A percentile compares a stretch with the other conserved stretches of the same genome.
phyloP scores from a whole-genome alignment of 1,140 invertebrate species.

The Pogonognathellus flavescens region DNA sequence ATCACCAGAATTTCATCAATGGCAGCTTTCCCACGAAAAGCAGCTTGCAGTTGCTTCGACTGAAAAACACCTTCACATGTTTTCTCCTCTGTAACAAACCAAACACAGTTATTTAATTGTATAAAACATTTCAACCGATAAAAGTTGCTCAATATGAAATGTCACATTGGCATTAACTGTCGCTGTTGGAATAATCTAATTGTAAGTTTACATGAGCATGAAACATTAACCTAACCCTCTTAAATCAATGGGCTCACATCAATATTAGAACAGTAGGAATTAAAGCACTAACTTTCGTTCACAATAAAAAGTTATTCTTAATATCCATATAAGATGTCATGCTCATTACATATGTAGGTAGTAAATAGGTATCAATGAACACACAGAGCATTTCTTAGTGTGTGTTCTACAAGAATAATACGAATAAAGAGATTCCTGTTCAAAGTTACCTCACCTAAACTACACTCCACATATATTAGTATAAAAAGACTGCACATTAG shows the following conservation, averaged over 20 bases:
- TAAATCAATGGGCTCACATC: slow-evolving; percentile 37
- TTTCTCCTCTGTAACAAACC: slow-evolving; percentile 39
- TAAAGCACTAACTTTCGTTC: slow-evolving; percentile 18
- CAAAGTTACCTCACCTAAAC: not conserved
- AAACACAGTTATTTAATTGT: slow-evolving; percentile 12
- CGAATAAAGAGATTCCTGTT: not conserved
- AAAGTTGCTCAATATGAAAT: slow-evolving; percentile 29
- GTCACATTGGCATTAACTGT: slow-evolving; percentile 7
- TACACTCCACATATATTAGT: no score
- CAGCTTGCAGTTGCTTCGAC: slow-evolving; percentile 86
- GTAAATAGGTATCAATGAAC: no score
- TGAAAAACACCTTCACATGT: slow-evolving; percentile 83
- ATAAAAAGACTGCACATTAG: not conserved
- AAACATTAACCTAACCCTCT: slow-evolving; percentile 13
- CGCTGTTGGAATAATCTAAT: not conserved
- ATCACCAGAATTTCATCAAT: slow-evolving; percentile 92
- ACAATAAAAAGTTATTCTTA: not conserved
- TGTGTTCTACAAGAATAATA: not conserved
- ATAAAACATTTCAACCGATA: slow-evolving; percentile 33
- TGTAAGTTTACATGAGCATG: slow-evolving; percentile 26
- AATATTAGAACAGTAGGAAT: slow-evolving; percentile 3
- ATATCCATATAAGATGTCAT: no score
- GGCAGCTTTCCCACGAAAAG: slow-evolving; percentile 89
- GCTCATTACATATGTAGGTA: not conserved
- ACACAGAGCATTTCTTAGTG: no score